Evolutionary conservation across 2,888 invertebrate species (phyloP), one percentile per base, ranked within the genome.

Genomic region (Gnatocerus cornutus): DNA sequence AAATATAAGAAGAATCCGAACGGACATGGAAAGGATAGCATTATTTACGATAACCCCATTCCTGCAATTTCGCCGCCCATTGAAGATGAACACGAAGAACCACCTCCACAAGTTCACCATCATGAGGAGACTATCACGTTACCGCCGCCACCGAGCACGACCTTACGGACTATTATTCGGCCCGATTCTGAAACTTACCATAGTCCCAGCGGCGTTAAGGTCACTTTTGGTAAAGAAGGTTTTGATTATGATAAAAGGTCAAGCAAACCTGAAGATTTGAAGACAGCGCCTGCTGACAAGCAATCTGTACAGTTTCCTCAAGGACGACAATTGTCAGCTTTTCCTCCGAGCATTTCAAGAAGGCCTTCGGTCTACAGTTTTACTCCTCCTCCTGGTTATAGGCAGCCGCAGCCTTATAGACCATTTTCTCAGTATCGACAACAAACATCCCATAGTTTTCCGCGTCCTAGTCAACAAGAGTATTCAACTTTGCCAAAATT

Each of bases 151-250:
- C 90, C 90, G 68, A 90, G 92, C 0, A 96, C 96, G 0, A 95
- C 95, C 0, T 84, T 95, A 58, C 87, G 95, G 79, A 92, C 95
- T 0, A 91, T 96, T 39, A 95, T 96, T 58, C 92, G 93, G 76
- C 95, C 95, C 0, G 95, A 95, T 78, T 95, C 95, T 1, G 94
- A 95, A 84, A 88, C 90, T 9, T 95, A 92, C 77, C 94, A 95
- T 77, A 92, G 92, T 71, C 90, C 92, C 71, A 92, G 92, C 75
- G 93, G 93, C 56, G 91, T 95, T 1, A 92, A 92, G 79, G 91
- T 95, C 0, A 94, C 94, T 4, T 95, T 95, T 77, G 94, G 94
- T 0, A 90, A 87, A 68, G 90, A 92, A 73, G 88, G 88, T 68
- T 87, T 83, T 68, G 83, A 84, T 71, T 87, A 87, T 65, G 84